phyloP scores from a whole-genome alignment of 2,888 invertebrate species.

The Leptopilina myrica region DNA sequence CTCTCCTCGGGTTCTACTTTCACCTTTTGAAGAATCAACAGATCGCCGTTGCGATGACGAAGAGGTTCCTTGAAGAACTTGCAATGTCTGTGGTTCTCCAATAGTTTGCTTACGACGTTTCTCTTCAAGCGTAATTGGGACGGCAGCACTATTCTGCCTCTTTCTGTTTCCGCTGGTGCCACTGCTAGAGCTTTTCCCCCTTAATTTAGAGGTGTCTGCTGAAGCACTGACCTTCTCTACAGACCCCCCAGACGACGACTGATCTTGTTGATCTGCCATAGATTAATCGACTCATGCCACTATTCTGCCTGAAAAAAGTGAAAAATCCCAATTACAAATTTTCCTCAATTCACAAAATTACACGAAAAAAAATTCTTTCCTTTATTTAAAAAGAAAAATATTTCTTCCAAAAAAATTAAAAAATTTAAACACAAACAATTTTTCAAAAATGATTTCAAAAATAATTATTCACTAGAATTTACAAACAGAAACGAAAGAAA shows the following conservation, averaged over 20 bases:
- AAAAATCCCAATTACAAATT: conserved; percentile 8
- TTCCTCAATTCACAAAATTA: too few relatives aligned
- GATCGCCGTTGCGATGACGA: conserved; percentile 63
- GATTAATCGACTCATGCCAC: conserved; percentile 77
- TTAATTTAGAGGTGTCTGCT: conserved; percentile 75
- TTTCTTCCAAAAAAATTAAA: too few relatives aligned
- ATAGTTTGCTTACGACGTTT: conserved; percentile 71
- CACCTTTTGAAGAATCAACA: conserved; percentile 67
- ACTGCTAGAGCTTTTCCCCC: conserved; percentile 71
- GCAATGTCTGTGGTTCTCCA: conserved; percentile 66
- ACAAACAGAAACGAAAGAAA: too few relatives aligned
- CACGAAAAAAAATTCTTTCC: too few relatives aligned
- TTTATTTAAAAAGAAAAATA: too few relatives aligned
- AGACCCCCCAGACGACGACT: conserved; percentile 77
- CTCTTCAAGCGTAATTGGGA: conserved; percentile 69
- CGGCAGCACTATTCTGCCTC: conserved; percentile 70
- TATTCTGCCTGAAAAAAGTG: conserved; percentile 73
- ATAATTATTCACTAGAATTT: too few relatives aligned
- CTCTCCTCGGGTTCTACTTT: conserved; percentile 69
- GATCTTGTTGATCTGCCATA: conserved; percentile 78
- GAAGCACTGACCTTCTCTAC: conserved; percentile 77
- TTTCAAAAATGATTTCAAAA: too few relatives aligned
- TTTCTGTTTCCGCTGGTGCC: conserved; percentile 70
- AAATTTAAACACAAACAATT: too few relatives aligned
- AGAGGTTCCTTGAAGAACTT: conserved; percentile 56